These are phyloP conservation scores for Pantherophis guttatus DNA, from an alignment of 2,113 vertebrate genomes.

Conservation along the genomic window DNA sequence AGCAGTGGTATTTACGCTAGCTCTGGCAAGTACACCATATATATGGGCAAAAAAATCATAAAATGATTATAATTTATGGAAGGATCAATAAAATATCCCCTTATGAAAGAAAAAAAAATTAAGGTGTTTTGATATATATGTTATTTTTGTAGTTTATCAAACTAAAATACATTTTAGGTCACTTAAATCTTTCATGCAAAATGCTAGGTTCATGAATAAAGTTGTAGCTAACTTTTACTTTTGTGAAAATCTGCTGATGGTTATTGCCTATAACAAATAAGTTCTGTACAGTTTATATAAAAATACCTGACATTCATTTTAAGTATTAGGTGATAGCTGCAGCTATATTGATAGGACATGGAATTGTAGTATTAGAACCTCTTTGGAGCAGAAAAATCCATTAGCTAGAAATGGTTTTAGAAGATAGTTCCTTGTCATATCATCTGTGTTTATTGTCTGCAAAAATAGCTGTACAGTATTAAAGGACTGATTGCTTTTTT, in stretches of 20 bases:
- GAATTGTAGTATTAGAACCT: neutral
- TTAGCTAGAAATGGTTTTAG: neutral
- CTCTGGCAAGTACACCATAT: neutral
- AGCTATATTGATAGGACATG: neutral
- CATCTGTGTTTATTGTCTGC: neutral
- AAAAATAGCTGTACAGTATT: neutral
- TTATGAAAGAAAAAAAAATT: constrained; percentile 38
- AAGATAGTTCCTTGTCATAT: neutral
- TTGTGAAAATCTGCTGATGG: constrained; percentile 19
- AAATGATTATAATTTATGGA: constrained; percentile 11
- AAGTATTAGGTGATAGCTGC: neutral
- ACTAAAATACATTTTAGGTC: constrained; percentile 9
- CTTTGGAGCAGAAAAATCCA: neutral
- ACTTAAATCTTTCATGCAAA: constrained; percentile 6
- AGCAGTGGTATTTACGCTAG: neutral
- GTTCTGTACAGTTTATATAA: neutral
- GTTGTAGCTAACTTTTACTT: neutral
- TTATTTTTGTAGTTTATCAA: constrained; percentile 14
- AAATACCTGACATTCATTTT: neutral
- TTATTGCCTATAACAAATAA: neutral
- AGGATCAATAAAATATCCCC: constrained; percentile 26
- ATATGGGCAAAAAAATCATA: constrained; percentile 30
- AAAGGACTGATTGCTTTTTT: neutral
- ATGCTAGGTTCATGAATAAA: neutral
- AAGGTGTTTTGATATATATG: constrained; percentile 36